These are phyloP conservation scores for Agapornis roseicollis DNA, from an alignment of 2,113 vertebrate species.

Conservation along the genomic window DNA sequence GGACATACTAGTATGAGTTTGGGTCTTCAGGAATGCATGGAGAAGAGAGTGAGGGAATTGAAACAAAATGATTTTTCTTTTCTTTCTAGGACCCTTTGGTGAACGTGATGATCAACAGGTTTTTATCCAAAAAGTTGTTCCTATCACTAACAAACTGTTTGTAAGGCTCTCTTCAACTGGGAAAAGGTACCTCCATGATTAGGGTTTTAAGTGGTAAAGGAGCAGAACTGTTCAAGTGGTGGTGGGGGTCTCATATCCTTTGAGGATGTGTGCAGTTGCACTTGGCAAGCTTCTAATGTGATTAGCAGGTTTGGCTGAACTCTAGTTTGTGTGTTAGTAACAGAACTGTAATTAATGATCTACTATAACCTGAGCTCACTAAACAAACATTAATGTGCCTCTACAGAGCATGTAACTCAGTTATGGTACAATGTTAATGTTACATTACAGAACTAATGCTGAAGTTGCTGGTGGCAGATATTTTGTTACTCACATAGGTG, in stretches of 20 bases:
- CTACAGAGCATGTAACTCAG: not conserved
- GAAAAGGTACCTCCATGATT: slow-evolving; percentile 81
- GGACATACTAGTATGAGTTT: not conserved
- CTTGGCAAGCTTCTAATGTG: not conserved
- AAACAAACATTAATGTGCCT: not conserved
- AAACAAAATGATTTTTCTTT: not conserved
- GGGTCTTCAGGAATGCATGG: not conserved
- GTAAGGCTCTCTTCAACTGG: slow-evolving; percentile 96
- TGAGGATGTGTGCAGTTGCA: not conserved
- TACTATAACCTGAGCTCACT: not conserved
- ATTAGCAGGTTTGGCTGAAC: not conserved
- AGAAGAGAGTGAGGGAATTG: not conserved
- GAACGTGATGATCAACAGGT: slow-evolving; percentile 97
- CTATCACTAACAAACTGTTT: slow-evolving; percentile 95
- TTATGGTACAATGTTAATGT: not conserved
- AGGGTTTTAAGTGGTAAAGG: not conserved
- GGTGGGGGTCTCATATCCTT: not conserved
- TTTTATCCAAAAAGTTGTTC: slow-evolving; percentile 98
- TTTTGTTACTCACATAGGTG: not conserved
- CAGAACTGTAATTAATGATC: not conserved
- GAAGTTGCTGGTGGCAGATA: not conserved
- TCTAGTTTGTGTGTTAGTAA: not conserved
- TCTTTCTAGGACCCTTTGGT: slow-evolving; percentile 89
- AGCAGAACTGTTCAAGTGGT: not conserved
- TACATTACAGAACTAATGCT: not conserved